Conservation (phyloP, 2,888 invertebrate species). For the Stenodema calcarata region DNA sequence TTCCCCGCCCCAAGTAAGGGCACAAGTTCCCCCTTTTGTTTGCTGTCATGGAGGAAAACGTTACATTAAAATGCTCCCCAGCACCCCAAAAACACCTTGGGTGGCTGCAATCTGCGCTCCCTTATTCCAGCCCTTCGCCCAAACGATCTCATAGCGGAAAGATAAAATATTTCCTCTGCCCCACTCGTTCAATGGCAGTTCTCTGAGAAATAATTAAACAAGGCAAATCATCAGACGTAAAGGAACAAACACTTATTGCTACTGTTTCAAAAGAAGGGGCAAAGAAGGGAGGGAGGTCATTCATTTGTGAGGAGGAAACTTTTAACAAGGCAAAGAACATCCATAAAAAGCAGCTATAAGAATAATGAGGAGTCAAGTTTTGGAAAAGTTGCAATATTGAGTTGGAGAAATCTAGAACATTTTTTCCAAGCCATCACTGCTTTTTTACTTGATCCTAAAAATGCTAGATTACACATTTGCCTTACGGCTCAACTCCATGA, state of each 20-base stretch:
- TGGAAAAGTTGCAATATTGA: background rate
- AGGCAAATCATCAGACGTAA: background rate
- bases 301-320: background rate
- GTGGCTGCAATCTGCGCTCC: background rate
- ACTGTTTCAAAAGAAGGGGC: background rate
- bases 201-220: background rate
- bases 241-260: constrained; percentile 2
- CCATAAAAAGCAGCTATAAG: background rate
- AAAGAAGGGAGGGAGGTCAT: background rate
- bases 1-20: background rate
- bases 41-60: background rate
- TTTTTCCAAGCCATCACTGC: no score
- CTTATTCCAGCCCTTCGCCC: background rate
- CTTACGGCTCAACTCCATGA: no score
- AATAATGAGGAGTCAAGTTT: background rate
- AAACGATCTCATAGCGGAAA: background rate
- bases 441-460: no score
- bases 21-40: background rate
- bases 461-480: no score
- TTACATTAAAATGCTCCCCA: background rate
- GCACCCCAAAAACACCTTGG: background rate
- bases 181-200: background rate
- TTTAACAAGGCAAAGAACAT: background rate
- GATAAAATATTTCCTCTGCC: background rate
- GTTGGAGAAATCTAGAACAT: background rate